Evolutionary conservation across 2,888 invertebrate species (phyloP), one percentile per base, ranked within the genome.

Genomic region (Julus scandinavius): DNA sequence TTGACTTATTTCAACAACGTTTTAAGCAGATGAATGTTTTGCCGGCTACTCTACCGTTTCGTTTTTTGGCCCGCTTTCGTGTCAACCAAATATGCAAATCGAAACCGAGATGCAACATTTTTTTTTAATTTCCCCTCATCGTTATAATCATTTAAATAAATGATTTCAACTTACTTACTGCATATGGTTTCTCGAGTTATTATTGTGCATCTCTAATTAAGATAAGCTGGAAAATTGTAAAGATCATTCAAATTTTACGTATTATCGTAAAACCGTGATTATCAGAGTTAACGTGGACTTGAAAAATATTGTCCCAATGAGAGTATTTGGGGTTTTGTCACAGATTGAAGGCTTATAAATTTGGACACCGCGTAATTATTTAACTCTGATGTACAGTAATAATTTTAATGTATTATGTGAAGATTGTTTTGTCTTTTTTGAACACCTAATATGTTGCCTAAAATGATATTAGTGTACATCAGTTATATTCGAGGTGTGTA

Each of bases 141-240:
- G 29, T 72, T 72, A 72, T 72, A 72, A 72, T 72, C 72, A 72
- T 72, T 72, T 72, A 72, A 72, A 72, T 72, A 72, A 72, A 72
- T 72, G 72, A 72, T 72, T 72, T 72, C 29, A 29, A 72, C 17
- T 72, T 29, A 29, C 29, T 20, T 29, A 29, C 29, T 20, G 72
- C 72, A 72, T 72, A 72, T 72, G 72, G 72, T 72, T 72, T 72
- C 72, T 29, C 9, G 72, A 72, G 72, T 72, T 72, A 29, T 72
- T 72, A 72, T 72, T 72, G 29, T 72, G 29, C 29, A 17, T 29
- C 13, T 29, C 29, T 72, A 72, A 3, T 72, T 72, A 72, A n/a
- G 20, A 29, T 72, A 2, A n/a, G 72, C 9, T 4, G 5, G 20
- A 6, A n/a, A 6, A 29, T 29, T n/a, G 17, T n/a, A 29, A 9